These are phyloP conservation scores for Onychomys torridus DNA, from an alignment of 2,797 vertebrate genomes.

Conservation along the genomic window DNA sequence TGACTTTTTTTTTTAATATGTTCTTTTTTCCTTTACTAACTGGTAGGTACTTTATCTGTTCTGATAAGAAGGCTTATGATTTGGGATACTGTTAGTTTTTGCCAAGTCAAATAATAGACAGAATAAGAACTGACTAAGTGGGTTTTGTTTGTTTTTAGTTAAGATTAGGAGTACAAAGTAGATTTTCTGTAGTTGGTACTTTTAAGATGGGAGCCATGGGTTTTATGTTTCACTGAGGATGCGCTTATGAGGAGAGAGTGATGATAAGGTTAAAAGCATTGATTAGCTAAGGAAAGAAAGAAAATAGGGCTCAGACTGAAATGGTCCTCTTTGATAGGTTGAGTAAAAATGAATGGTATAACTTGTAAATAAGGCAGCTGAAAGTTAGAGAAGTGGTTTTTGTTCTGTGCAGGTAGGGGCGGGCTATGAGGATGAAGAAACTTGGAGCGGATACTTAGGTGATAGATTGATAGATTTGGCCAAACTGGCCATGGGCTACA, in stretches of 20 bases:
- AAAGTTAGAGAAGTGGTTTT: neutral
- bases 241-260: neutral
- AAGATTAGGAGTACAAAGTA: neutral
- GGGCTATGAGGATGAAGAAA: neutral
- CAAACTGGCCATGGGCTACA: neutral
- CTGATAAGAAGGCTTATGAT: constrained; percentile 6
- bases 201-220: constrained; percentile 47
- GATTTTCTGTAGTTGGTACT: constrained; percentile 3
- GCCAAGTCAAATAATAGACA: neutral
- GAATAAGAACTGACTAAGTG: constrained; percentile 41
- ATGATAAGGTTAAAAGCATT: neutral
- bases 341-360: neutral
- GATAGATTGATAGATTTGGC: neutral
- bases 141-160: constrained; percentile 24
- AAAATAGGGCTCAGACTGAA: neutral
- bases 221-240: constrained; percentile 27
- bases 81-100: neutral
- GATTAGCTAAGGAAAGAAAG: neutral
- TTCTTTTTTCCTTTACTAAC: constrained; percentile 27
- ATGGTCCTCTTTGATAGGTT: neutral
- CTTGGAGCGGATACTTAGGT: neutral
- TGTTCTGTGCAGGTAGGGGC: constrained; percentile 1
- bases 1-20: neutral
- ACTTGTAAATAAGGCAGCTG: neutral
- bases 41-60: neutral